Evolutionary conservation across 2,797 vertebrate genomes (phyloP).

Genomic region (Karalla daura): DNA sequence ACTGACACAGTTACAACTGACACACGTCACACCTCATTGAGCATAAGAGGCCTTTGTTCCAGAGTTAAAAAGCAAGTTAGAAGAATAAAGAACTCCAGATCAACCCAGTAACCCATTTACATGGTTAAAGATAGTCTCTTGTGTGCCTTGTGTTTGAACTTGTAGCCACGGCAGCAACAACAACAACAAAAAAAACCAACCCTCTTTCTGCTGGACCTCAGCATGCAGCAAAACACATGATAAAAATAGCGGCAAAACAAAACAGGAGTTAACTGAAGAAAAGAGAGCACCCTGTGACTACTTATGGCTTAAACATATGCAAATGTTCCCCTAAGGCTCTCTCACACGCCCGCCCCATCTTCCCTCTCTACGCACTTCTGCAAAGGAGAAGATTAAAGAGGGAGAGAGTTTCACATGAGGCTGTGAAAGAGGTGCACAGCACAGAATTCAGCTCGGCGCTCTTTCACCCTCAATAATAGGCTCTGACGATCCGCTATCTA

Average conservation of each 20-base stretch:
- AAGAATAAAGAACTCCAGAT: neutral
- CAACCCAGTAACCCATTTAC: constrained; percentile 29
- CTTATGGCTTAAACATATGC: constrained; percentile 24
- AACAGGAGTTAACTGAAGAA: constrained; percentile 1
- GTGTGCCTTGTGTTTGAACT: constrained; percentile 6
- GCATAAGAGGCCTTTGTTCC: neutral
- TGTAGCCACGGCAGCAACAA: constrained; percentile 2
- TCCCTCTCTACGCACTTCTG: neutral
- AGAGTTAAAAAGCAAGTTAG: neutral
- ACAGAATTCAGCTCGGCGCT: neutral
- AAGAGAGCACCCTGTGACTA: constrained; percentile 9
- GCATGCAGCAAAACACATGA: neutral
- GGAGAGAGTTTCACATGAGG: neutral
- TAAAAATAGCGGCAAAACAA: neutral
- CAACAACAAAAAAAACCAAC: constrained; percentile 17
- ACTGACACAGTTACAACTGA: neutral
- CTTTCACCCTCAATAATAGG: neutral
- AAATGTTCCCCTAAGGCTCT: constrained; percentile 36
- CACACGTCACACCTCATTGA: neutral
- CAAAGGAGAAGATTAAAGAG: constrained; percentile 5
- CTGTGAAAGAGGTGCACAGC: neutral
- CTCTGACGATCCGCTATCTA: neutral
- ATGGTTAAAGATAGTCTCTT: constrained; percentile 21
- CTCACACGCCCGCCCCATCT: neutral
- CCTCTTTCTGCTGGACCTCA: neutral